Evolutionary conservation across 2,888 invertebrate species (phyloP), one percentile per base, ranked within the genome.

Genomic region (Eubasilissa splendida): DNA sequence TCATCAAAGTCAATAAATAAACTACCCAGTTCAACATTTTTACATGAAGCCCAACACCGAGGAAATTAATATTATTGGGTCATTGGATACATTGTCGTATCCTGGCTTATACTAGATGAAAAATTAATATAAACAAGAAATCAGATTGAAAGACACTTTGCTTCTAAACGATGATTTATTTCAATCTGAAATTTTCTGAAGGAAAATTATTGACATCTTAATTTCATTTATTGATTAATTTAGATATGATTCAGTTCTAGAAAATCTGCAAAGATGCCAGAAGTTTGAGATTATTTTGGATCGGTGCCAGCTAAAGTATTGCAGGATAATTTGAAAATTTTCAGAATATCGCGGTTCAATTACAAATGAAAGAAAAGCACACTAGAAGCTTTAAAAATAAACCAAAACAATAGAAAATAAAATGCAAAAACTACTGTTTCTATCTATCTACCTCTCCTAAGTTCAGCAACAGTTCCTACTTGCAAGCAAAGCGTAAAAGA

Each of bases 291-390:
- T 73, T 42, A 8, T 58, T 42, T 56, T 73, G 71, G 71, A 73
- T 11, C 4, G 9, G 33, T 22, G 71, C 71, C 71, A 42, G 42
- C 42, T 42, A 73, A 73, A 33, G 31, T 73, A 73, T 73, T 56
- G 56, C 42, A 54, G 71, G 71, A 73, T 73, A 73, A 73, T 75
- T 75, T 75, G 53, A 75, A 75, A 22, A 60, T 74, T 71, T 59
- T 60, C 60, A 50, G 53, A 60, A 63, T 11, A 60, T 50, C 52
- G 42, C 75, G 4, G n/a, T n/a, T n/a, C 11, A 58, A n/a, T n/a
- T 22, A 73, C 56, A 70, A 65, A 31, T 65, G 0, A 60, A 22
- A 65, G 33, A 65, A 73, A 73, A 56, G 70, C 70, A 68, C 4
- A 70, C 53, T 10, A 22, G 54, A 73, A 73, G 71, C 71, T 73